Evolutionary conservation across 2,888 invertebrate genomes (phyloP), one percentile per base, ranked within the genome.

Genomic region (Dichetophora obliterata): DNA sequence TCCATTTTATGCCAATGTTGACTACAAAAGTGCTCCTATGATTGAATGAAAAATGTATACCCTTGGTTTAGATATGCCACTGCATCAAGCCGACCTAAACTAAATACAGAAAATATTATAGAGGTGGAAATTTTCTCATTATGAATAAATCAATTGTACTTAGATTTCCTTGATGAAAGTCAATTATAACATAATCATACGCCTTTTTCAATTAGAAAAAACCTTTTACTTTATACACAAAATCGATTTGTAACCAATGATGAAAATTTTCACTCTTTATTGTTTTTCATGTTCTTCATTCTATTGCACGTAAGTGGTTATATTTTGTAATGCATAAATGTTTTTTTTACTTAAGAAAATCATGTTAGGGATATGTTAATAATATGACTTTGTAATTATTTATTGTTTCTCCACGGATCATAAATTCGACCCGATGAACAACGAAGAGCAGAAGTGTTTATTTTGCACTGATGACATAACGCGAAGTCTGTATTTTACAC

Each of bases 311-410:
- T 6, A 31, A 19, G 2, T 59, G 9, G 5, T 24, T 59, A n/a
- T 24, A 27, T 1, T 59, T 24, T 11, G 24, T 1, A 24, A 59
- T 9, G 11, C 11, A n/a, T 22, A 22, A 16, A 22, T 27, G 14
- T 14, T 27, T 59, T 3, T 11, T 11, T 3, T 8, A 4, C 8
- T 22, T 5, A 24, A 6, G 8, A 59, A 24, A 27, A 59, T 1
- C 5, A 27, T 54, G 24, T 27, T 3, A 27, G 16, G 24, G 27
- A 59, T 27, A 59, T 59, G 14, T 8, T 27, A 27, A 59, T 24
- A 48, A 22, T 75, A 77, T 75, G 75, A 34, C 43, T 66, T 74
- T 76, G 59, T n/a, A 75, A 74, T 48, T 68, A 34, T 37, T 74
- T 63, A 22, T 24, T 63, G 27, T 68, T 77, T 68, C 61, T 75